Evolutionary conservation across 2,797 vertebrate species (phyloP), one percentile per base, ranked within the genome.

Genomic region (Sciurus carolinensis): DNA sequence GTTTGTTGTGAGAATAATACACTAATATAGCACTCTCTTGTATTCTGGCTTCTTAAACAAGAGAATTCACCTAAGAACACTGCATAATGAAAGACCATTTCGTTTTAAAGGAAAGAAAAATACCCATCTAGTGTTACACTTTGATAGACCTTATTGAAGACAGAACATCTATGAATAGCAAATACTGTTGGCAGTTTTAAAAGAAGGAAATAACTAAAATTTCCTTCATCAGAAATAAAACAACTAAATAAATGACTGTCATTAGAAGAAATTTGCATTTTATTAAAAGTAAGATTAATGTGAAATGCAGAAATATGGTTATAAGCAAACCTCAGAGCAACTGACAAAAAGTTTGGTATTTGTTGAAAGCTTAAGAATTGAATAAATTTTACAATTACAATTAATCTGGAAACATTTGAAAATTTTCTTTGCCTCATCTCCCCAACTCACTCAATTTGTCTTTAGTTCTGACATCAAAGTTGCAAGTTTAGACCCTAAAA

Each of bases 1-100:
- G 98, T 98, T 99, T 99, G 98, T 98, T 98, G 98, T 98, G 98
- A 98, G 99, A 98, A 99, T 99, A 99, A 99, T 98, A 96, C 98
- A 96, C 98, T 99, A 99, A 99, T 99, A 98, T 97, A 98, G 98
- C 97, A 96, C 98, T 98, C 98, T 97, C 98, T 98, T 98, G 98
- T 98, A 98, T 98, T 98, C 98, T 97, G 97, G 98, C 98, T 98
- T 98, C 98, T 98, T 98, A 98, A 98, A 98, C 98, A 98, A 97
- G 98, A 98, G 98, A 98, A 98, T 99, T 98, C 98, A 99, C 98
- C 98, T 98, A 98, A 98, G 98, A 98, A 59, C 97, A 97, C 97
- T 96, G 96, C 94, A 98, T 97, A 98, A 98, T 98, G 98, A 98
- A 98, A 98, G 97, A 96, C 97, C 97, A 96, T 98, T 98, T 97